Evolutionary conservation across 2,888 invertebrate genomes (phyloP).

Genomic region (Volucella inflata): DNA sequence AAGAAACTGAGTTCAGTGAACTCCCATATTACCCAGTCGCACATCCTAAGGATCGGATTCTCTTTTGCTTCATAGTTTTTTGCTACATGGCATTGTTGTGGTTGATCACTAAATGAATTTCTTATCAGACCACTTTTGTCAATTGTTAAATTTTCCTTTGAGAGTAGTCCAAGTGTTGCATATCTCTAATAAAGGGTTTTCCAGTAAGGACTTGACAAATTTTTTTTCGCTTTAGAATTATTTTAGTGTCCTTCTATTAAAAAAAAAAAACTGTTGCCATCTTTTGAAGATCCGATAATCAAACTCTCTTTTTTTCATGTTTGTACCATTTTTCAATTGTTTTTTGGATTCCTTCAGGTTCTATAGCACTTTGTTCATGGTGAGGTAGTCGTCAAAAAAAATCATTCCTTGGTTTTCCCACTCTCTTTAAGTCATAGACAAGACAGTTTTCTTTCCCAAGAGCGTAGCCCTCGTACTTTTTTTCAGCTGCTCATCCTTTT

Average conservation of each 20-base stretch:
- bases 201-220: neutral
- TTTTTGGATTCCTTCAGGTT: constrained; percentile 31
- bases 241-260: constrained; percentile 27
- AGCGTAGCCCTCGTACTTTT: neutral
- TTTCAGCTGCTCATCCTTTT: constrained; percentile 38
- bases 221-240: constrained; percentile 21
- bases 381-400: too few species aligned
- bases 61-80: constrained; percentile 5
- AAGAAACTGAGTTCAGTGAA: constrained; percentile 37
- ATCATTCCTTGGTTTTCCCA: neutral
- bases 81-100: constrained; percentile 14
- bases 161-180: constrained; percentile 21
- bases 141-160: constrained; percentile 26
- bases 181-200: constrained; percentile 19
- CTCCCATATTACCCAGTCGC: constrained; percentile 25
- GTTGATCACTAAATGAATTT: constrained; percentile 13
- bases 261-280: constrained; percentile 18
- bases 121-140: constrained; percentile 28
- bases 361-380: too few species aligned
- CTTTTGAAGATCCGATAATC: constrained; percentile 26
- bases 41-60: constrained; percentile 31
- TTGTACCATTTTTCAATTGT: constrained; percentile 29
- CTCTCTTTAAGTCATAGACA: constrained; percentile 14
- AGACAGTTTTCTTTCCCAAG: constrained; percentile 32
- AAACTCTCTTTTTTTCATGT: constrained; percentile 25